phyloP scores from a whole-genome alignment of 2,113 vertebrate species.

The Acanthochromis polyacanthus region DNA sequence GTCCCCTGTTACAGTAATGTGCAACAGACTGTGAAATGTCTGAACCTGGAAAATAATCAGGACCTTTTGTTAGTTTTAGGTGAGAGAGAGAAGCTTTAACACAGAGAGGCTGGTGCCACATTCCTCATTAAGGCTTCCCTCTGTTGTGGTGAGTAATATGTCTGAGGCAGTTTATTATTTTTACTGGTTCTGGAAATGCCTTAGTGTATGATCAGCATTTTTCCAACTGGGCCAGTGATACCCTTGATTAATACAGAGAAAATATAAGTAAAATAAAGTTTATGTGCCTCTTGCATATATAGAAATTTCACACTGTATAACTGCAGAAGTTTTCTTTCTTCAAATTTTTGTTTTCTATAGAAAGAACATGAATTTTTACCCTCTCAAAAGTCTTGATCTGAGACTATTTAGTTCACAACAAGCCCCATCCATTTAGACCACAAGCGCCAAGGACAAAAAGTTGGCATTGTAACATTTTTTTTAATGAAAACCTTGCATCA shows the following conservation, averaged over 20 bases:
- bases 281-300: too few relatives aligned
- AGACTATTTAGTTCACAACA: too few relatives aligned
- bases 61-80: constrained; percentile 62
- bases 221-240: neutral
- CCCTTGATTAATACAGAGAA: neutral
- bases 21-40: constrained; percentile 75
- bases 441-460: too few relatives aligned
- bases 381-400: too few relatives aligned
- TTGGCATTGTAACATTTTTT: too few relatives aligned
- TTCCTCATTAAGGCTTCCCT: constrained; percentile 56
- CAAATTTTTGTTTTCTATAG: too few relatives aligned
- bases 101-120: constrained; percentile 29
- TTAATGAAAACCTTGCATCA: too few relatives aligned
- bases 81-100: constrained; percentile 45
- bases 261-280: neutral
- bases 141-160: constrained; percentile 36
- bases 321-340: neutral
- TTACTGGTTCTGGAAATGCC: constrained; percentile 1
- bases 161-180: constrained; percentile 35
- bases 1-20: constrained; percentile 65
- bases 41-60: constrained; percentile 70
- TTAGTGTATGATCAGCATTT: neutral
- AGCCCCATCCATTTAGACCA: too few relatives aligned
- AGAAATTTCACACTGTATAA: too few relatives aligned
- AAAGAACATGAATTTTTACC: too few relatives aligned